A percentile compares a stretch with the other conserved stretches of the same genome.
phyloP scores from a whole-genome alignment of 2,888 invertebrate genomes.

The Sarcophaga rosellei region DNA sequence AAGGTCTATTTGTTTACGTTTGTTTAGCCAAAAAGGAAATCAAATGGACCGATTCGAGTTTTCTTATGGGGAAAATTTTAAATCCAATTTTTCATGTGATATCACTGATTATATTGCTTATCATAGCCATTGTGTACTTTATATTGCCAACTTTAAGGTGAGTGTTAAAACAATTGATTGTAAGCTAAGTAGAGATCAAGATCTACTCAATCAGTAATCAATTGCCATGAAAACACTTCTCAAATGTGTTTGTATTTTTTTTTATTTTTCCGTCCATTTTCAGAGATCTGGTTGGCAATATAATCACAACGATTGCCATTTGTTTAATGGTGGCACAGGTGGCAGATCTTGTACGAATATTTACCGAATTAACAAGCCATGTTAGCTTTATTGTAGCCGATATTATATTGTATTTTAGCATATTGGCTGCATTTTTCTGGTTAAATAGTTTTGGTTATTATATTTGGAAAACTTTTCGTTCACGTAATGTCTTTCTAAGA shows the following conservation, averaged over 20 bases:
- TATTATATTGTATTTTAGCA: slow-evolving; percentile 88
- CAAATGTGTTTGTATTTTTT: not conserved
- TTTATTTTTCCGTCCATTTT: slow-evolving; percentile 23
- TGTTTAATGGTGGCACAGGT: slow-evolving; percentile 90
- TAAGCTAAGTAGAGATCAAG: too few relatives aligned
- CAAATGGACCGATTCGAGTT: slow-evolving; percentile 89
- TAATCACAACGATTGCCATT: slow-evolving; percentile 90
- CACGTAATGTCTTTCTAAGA: slow-evolving; percentile 91
- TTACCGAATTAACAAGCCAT: slow-evolving; percentile 90
- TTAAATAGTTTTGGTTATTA: slow-evolving; percentile 92
- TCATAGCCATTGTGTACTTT: slow-evolving; percentile 90
- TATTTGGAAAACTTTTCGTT: slow-evolving; percentile 94
- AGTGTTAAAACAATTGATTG: slow-evolving; percentile 40
- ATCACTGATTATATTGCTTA: slow-evolving; percentile 86
- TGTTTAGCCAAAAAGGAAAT: slow-evolving; percentile 87
- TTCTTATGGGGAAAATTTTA: slow-evolving; percentile 88
- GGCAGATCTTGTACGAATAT: slow-evolving; percentile 89
- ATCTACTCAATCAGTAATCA: too few relatives aligned
- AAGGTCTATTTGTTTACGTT: slow-evolving; percentile 87
- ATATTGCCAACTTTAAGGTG: slow-evolving; percentile 89
- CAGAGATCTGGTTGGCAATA: slow-evolving; percentile 90
- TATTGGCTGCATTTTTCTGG: slow-evolving; percentile 93
- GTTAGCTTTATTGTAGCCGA: slow-evolving; percentile 91
- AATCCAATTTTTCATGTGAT: slow-evolving; percentile 90
- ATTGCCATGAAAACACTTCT: too few relatives aligned